Conservation (phyloP, 2,888 invertebrate genomes). For the Papilio demoleus region DNA sequence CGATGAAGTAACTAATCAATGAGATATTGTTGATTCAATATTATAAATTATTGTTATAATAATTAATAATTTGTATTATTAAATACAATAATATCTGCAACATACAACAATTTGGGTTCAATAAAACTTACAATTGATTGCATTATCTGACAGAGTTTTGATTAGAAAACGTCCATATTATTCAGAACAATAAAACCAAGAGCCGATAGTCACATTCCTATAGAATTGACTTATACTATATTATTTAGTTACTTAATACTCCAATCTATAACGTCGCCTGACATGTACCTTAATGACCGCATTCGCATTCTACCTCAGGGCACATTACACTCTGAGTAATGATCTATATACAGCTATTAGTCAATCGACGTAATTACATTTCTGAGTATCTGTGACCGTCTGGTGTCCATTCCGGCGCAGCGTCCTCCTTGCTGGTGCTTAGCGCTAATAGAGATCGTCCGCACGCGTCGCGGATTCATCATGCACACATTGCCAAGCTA, state of each 20-base stretch:
- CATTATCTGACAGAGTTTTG: neutral
- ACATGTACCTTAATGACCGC: constrained; percentile 11
- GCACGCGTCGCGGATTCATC: constrained; percentile 46
- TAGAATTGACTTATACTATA: no score
- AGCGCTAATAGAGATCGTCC: constrained; percentile 56
- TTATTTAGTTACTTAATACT: neutral
- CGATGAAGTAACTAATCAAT: neutral
- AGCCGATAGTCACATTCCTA: neutral
- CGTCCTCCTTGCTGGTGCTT: constrained; percentile 52
- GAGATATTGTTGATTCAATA: no score
- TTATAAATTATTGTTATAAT: no score
- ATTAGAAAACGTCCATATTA: neutral
- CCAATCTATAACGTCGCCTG: neutral
- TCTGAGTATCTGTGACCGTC: constrained; percentile 46
- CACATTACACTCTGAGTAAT: constrained; percentile 6
- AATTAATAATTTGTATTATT: neutral
- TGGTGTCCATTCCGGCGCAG: constrained; percentile 29
- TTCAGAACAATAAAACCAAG: neutral
- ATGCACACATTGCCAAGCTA: constrained; percentile 46
- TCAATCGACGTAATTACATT: constrained; percentile 50
- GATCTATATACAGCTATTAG: constrained; percentile 45
- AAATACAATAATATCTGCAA: neutral
- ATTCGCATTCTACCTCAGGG: constrained; percentile 3
- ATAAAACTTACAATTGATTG: neutral
- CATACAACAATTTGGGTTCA: neutral